phyloP scores from a whole-genome alignment of 92 coral and sea anemone genomes.

The Blastomussa wellsi region DNA sequence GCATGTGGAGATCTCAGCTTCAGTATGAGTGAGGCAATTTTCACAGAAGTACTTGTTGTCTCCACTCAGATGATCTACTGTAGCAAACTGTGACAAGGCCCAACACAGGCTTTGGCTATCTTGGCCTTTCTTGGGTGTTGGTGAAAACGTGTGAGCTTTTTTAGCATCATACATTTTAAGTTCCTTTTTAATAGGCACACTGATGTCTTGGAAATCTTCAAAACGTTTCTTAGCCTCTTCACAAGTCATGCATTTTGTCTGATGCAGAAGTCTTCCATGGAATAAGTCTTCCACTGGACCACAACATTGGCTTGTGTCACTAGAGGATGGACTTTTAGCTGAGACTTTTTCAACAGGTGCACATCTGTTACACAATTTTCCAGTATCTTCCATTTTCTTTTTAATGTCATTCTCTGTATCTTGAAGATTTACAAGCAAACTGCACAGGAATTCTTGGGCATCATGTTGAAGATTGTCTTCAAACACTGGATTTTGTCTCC shows the following conservation, averaged over 20 bases:
- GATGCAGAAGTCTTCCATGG: slow-evolving; percentile 86
- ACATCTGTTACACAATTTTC: not conserved
- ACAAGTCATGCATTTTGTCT: slow-evolving; percentile 90
- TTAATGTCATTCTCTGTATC: slow-evolving; percentile 62
- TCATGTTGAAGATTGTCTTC: slow-evolving; percentile 91
- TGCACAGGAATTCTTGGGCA: slow-evolving; percentile 94
- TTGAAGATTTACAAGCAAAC: slow-evolving; percentile 74
- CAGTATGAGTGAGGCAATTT: slow-evolving; percentile 82
- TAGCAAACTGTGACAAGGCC: slow-evolving; percentile 98
- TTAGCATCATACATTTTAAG: slow-evolving; percentile 52
- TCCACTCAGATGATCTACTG: slow-evolving; percentile 81
- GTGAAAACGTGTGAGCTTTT: slow-evolving; percentile 64
- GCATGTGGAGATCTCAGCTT: slow-evolving; percentile 89
- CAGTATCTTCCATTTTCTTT: slow-evolving; percentile 37
- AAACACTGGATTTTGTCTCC: slow-evolving; percentile 81
- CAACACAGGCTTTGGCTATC: slow-evolving; percentile 67
- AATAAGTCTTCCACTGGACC: slow-evolving; percentile 46
- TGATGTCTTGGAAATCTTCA: slow-evolving; percentile 91
- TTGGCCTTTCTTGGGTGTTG: slow-evolving; percentile 72
- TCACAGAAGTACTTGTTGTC: slow-evolving; percentile 98
- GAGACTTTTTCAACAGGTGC: not conserved
- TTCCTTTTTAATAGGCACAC: slow-evolving; percentile 92
- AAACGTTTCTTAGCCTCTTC: slow-evolving; percentile 84
- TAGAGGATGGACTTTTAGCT: slow-evolving; percentile 28
- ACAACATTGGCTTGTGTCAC: not conserved